Conservation (phyloP, 2,888 invertebrate genomes). For the Eristalis tenax region DNA sequence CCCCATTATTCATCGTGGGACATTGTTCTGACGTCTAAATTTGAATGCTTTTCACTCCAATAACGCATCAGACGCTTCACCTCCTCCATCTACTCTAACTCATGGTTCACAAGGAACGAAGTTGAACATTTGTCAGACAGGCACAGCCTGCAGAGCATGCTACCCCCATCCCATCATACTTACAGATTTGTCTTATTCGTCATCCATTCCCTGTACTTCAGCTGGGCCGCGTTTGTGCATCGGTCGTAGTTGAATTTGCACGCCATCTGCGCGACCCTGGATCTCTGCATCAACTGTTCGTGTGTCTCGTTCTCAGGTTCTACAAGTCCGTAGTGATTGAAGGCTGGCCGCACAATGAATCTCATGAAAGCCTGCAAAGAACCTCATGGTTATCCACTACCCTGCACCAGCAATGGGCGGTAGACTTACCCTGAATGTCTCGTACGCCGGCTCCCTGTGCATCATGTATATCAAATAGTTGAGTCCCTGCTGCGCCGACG, state of each 20-base stretch:
- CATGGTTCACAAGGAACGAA: too few species aligned
- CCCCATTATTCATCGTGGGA: too few species aligned
- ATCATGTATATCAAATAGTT: constrained; percentile 84
- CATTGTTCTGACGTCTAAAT: too few species aligned
- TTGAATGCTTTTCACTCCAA: too few species aligned
- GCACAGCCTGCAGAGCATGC: not conserved
- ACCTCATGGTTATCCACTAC: not conserved
- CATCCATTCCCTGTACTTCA: constrained; percentile 83
- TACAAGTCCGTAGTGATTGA: constrained; percentile 81
- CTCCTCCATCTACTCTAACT: too few species aligned
- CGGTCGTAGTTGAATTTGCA: constrained; percentile 83
- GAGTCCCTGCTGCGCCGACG: constrained; percentile 83
- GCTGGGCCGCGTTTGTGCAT: constrained; percentile 82
- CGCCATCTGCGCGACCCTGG: constrained; percentile 82
- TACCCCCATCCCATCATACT: constrained; percentile 74
- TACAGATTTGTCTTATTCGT: constrained; percentile 82
- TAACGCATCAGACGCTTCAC: too few species aligned
- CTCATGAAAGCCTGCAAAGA: constrained; percentile 79
- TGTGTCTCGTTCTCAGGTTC: constrained; percentile 82
- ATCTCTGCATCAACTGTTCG: constrained; percentile 82
- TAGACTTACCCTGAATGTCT: constrained; percentile 83
- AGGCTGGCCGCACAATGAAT: constrained; percentile 80
- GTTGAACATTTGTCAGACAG: too few species aligned
- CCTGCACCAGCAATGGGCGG: not conserved
- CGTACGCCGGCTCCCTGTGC: constrained; percentile 83